phyloP scores from a whole-genome alignment of 2,888 invertebrate genomes.

The Nomada fabriciana region DNA sequence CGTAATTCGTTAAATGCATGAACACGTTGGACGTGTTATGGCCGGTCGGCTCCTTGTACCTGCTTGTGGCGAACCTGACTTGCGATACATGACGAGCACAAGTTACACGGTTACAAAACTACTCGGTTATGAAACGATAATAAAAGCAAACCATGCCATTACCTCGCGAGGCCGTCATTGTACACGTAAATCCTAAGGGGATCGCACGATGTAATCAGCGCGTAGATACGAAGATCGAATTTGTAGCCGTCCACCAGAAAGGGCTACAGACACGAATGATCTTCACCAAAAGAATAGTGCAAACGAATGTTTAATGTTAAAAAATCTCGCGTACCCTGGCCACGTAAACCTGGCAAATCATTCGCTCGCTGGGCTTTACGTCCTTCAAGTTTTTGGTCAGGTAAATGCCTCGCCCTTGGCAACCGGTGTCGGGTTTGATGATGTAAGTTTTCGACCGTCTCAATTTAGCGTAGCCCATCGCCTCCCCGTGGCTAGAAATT shows the following conservation, averaged over 20 bases:
- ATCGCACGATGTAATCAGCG: slow-evolving; percentile 95
- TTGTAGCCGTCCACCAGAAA: slow-evolving; percentile 96
- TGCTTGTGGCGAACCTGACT: slow-evolving; percentile 93
- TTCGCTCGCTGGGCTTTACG: slow-evolving; percentile 91
- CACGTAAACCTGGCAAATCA: slow-evolving; percentile 94
- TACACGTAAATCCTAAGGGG: slow-evolving; percentile 95
- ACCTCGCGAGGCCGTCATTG: slow-evolving; percentile 95
- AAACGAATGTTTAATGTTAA: slow-evolving; percentile 13
- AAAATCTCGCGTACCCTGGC: slow-evolving; percentile 85
- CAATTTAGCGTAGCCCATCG: slow-evolving; percentile 89
- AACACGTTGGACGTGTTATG: slow-evolving; percentile 94
- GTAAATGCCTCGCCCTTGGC: slow-evolving; percentile 95
- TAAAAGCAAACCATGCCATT: not conserved
- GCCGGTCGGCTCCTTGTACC: slow-evolving; percentile 93
- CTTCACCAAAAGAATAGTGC: slow-evolving; percentile 13
- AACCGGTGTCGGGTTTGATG: slow-evolving; percentile 95
- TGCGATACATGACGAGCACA: not conserved
- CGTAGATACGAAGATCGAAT: slow-evolving; percentile 95
- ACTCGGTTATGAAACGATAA: not conserved
- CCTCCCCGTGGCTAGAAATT: slow-evolving; percentile 88
- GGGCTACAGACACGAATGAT: slow-evolving; percentile 86
- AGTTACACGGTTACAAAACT: not conserved
- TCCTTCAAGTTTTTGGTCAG: slow-evolving; percentile 93
- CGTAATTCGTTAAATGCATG: slow-evolving; percentile 98
- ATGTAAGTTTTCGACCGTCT: slow-evolving; percentile 92